A percentile compares a stretch with the other conserved stretches of the same genome.
Conservation (phyloP, 2,888 invertebrate genomes). For the Phyllotreta striolata region DNA sequence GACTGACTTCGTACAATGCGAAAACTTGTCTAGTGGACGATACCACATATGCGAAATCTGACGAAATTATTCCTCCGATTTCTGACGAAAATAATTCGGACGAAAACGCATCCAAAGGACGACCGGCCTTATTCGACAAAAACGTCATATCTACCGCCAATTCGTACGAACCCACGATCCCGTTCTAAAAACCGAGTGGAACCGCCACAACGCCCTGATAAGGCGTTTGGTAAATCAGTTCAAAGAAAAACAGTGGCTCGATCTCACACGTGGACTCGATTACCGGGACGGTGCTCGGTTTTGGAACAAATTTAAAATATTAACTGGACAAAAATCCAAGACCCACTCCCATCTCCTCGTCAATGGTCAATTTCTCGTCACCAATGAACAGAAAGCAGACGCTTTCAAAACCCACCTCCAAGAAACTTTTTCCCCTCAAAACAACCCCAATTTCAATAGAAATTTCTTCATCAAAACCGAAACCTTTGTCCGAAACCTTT, state of each 20-base stretch:
- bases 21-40: too few relatives aligned
- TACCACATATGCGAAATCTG: too few relatives aligned
- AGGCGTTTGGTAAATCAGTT: neutral
- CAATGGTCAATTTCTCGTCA: neutral
- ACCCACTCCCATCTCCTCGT: neutral
- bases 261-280: neutral
- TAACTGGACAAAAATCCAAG: neutral
- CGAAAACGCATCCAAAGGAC: too few relatives aligned
- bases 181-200: too few relatives aligned
- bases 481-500: neutral
- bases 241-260: neutral
- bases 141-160: neutral
- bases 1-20: too few relatives aligned
- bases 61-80: too few relatives aligned
- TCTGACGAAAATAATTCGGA: too few relatives aligned
- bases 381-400: neutral
- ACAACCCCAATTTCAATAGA: neutral
- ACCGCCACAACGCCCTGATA: neutral
- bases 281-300: neutral
- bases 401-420: conserved; percentile 3
- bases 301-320: neutral
- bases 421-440: neutral
- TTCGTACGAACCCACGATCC: conserved; percentile 1
- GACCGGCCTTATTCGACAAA: too few relatives aligned
- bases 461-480: neutral